Conservation (phyloP, 2,888 invertebrate species). For the Operophtera brumata region DNA sequence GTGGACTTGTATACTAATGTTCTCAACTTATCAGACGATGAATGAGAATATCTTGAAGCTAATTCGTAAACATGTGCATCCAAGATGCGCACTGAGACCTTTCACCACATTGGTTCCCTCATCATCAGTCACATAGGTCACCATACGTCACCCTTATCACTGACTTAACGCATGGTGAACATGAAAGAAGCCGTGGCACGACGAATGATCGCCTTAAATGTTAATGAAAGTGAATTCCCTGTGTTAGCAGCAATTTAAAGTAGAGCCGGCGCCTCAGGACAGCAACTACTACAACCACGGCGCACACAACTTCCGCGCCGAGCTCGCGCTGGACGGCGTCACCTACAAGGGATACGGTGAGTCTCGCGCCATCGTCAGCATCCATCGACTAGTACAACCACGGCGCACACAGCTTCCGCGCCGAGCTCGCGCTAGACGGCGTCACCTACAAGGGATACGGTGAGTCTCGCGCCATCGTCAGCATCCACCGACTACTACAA, state of each 20-base stretch:
- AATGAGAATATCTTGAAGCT: too few species aligned
- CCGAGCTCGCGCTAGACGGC: slow-evolving; percentile 65
- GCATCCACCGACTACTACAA: slow-evolving; percentile 66
- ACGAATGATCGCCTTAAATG: too few species aligned
- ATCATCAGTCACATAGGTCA: too few species aligned
- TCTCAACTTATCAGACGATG: too few species aligned
- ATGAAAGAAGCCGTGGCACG: too few species aligned
- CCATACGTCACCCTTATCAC: too few species aligned
- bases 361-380: slow-evolving; percentile 56
- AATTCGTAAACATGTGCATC: too few species aligned
- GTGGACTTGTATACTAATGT: too few species aligned
- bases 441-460: slow-evolving; percentile 68
- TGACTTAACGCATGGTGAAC: too few species aligned
- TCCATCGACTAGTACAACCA: slow-evolving; percentile 69
- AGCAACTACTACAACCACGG: slow-evolving; percentile 68
- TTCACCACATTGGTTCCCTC: too few species aligned
- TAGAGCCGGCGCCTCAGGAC: slow-evolving; percentile 66
- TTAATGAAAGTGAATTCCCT: too few species aligned
- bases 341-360: slow-evolving; percentile 69
- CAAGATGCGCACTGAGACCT: too few species aligned
- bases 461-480: slow-evolving; percentile 58
- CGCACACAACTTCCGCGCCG: slow-evolving; percentile 62
- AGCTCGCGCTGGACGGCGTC: slow-evolving; percentile 62
- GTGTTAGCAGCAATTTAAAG: slow-evolving; percentile 77
- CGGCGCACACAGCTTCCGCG: slow-evolving; percentile 59